phyloP scores from a whole-genome alignment of 2,888 invertebrate species.

The Dugesia japonica region DNA sequence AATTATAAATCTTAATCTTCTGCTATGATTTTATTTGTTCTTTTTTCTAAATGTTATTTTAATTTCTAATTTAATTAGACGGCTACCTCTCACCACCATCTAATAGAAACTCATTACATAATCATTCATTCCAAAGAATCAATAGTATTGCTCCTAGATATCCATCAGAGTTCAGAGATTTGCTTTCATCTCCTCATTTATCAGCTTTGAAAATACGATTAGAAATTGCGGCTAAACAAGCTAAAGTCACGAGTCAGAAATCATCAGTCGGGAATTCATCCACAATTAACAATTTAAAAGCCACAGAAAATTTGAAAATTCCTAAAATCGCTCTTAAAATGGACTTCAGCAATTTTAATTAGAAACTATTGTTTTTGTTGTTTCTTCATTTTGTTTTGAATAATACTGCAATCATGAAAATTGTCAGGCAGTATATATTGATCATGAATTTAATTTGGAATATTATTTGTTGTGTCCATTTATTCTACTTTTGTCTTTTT shows the following conservation, averaged over 20 bases:
- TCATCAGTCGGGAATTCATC: conserved; percentile 43
- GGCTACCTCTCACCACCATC: background rate
- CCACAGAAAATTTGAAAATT: conserved; percentile 48
- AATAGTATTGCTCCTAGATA: conserved; percentile 56
- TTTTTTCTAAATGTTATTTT: too few species aligned
- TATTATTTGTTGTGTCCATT: too few species aligned
- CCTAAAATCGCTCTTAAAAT: conserved; percentile 58
- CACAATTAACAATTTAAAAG: conserved; percentile 43
- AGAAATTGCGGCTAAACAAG: conserved; percentile 67
- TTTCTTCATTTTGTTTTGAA: too few species aligned
- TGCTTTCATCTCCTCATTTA: conserved; percentile 63
- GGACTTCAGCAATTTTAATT: conserved; percentile 67
- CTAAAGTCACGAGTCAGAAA: conserved; percentile 42
- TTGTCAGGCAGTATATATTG: too few species aligned
- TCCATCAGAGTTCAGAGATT: conserved; percentile 72
- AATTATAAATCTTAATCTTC: too few species aligned
- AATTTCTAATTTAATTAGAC: background rate
- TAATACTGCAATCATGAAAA: too few species aligned
- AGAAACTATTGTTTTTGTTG: too few species aligned
- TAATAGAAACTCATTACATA: background rate
- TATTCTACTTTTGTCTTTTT: too few species aligned
- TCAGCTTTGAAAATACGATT: conserved; percentile 64
- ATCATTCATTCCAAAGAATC: conserved; percentile 5
- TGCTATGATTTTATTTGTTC: too few species aligned
- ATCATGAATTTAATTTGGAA: too few species aligned